Evolutionary conservation across 2,888 invertebrate species (phyloP).

Genomic region (Dimorphilus gyrociliatus): DNA sequence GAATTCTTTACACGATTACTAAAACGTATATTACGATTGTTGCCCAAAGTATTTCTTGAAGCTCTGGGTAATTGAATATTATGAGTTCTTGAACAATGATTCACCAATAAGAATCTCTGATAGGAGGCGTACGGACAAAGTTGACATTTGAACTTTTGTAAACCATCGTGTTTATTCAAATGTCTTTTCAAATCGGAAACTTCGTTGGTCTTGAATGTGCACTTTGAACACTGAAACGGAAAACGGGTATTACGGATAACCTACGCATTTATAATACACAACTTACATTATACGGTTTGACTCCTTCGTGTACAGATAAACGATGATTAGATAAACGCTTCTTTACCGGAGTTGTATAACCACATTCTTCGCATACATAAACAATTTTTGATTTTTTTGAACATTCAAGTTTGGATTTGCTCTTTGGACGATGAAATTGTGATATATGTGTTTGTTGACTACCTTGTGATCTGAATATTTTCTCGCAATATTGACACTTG

Average conservation of each 20-base stretch:
- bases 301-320: slow-evolving; percentile 7
- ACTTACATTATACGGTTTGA: slow-evolving; percentile 5
- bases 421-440: no score
- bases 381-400: no score
- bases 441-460: no score
- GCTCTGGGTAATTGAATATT: slow-evolving; percentile 4
- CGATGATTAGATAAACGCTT: slow-evolving; percentile 6
- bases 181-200: slow-evolving; percentile 7
- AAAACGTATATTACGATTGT: no score
- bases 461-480: no score
- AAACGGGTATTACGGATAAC: not conserved
- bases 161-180: slow-evolving; percentile 5
- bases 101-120: slow-evolving; percentile 7
- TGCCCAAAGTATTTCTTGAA: slow-evolving; percentile 5
- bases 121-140: slow-evolving; percentile 6
- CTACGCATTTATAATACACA: slow-evolving; percentile 5
- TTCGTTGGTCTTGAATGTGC: slow-evolving; percentile 6
- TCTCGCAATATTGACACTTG: slow-evolving; percentile 7
- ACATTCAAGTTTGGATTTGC: no score
- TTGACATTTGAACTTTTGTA: slow-evolving; percentile 4
- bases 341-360: slow-evolving; percentile 6
- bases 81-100: slow-evolving; percentile 7
- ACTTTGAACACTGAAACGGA: not conserved
- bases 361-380: slow-evolving; percentile 6
- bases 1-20: no score